Evolutionary conservation across 2,888 invertebrate species (phyloP).

Genomic region (Plebejus argus): DNA sequence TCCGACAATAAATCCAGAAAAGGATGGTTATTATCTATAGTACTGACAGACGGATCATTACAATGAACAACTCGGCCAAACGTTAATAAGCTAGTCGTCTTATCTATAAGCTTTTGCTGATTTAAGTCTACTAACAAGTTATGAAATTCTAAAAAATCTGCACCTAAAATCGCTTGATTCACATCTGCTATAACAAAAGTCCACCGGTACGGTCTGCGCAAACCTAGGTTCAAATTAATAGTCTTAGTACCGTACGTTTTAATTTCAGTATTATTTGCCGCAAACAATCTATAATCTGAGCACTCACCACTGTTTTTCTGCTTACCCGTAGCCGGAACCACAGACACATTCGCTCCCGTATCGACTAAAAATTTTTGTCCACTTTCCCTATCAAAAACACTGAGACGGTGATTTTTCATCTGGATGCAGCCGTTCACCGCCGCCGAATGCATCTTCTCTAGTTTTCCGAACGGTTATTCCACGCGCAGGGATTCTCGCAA

Average conservation of each 20-base stretch:
- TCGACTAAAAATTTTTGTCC: neutral
- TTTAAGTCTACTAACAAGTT: neutral
- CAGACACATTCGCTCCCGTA: neutral
- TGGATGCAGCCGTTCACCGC: neutral
- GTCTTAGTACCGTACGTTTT: neutral
- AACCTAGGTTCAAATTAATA: neutral
- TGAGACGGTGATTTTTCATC: conserved; percentile 8
- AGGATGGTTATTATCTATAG: neutral
- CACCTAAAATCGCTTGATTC: neutral
- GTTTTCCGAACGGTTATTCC: neutral
- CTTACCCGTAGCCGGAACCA: neutral
- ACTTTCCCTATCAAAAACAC: conserved; percentile 6
- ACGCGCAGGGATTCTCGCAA: neutral
- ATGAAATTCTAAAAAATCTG: conserved; percentile 4
- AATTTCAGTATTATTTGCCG: neutral
- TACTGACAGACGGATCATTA: neutral
- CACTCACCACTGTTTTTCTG: neutral
- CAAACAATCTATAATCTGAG: neutral
- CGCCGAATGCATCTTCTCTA: neutral
- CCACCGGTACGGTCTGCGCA: neutral
- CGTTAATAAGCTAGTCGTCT: neutral
- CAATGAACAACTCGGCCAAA: conserved; percentile 1
- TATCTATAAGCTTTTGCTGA: conserved; percentile 8
- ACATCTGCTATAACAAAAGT: neutral
- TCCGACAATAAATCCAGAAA: neutral